Percentiles rank a stretch among this genome's conserved stretches.
Conservation (phyloP, 2,797 vertebrate genomes). For the Miichthys miiuy region DNA sequence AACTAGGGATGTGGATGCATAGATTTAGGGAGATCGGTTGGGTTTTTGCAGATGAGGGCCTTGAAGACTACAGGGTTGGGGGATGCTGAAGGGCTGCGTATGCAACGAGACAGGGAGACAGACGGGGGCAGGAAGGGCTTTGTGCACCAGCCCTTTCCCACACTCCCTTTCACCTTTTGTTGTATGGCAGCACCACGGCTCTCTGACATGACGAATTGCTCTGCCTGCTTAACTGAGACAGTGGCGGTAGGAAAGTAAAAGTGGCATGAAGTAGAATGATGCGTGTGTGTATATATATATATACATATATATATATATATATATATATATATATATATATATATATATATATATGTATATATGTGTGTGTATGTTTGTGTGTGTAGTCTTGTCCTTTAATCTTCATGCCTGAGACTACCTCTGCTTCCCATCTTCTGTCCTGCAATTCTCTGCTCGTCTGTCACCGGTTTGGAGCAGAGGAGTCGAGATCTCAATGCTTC, state of each 20-base stretch:
- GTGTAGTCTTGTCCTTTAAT: slow-evolving; percentile 34
- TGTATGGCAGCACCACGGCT: slow-evolving; percentile 73
- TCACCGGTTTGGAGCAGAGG: slow-evolving; percentile 32
- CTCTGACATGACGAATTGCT: slow-evolving; percentile 84
- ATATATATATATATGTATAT: neutral
- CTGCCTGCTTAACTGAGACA: slow-evolving; percentile 73
- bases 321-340: no score
- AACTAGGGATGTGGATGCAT: neutral
- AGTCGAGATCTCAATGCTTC: slow-evolving; percentile 52
- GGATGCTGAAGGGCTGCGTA: slow-evolving; percentile 58
- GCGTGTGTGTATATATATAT: slow-evolving; percentile 14
- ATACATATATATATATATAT: neutral
- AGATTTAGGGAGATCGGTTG: slow-evolving; percentile 15
- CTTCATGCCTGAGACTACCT: slow-evolving; percentile 11
- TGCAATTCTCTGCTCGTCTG: slow-evolving; percentile 38
- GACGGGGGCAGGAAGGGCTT: slow-evolving; percentile 80
- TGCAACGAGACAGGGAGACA: slow-evolving; percentile 75
- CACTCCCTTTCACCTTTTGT: slow-evolving; percentile 86
- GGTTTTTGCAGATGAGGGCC: slow-evolving; percentile 56
- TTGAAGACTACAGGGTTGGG: slow-evolving; percentile 45
- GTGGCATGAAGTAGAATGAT: slow-evolving; percentile 38
- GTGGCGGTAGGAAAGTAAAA: slow-evolving; percentile 48
- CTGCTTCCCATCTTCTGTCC: slow-evolving; percentile 20
- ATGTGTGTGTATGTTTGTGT: slow-evolving; percentile 21
- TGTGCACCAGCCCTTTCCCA: slow-evolving; percentile 84